Conservation (phyloP, 92 coral and sea anemone genomes). For the Heliopora coerulea region DNA sequence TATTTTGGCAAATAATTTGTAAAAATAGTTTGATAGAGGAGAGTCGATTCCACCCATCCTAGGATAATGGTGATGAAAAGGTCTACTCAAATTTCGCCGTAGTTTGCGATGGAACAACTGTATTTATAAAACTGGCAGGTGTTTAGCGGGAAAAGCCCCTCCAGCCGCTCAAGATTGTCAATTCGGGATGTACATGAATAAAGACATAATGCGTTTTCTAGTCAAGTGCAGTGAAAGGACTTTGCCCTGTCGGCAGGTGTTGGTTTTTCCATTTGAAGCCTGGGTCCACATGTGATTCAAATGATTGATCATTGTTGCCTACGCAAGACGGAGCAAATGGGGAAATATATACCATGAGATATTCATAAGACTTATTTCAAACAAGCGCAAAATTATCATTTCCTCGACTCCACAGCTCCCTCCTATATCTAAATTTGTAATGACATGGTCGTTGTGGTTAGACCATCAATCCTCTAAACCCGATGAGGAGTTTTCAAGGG, state of each 20-base stretch:
- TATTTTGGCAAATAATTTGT: no score
- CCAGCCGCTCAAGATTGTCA: no score
- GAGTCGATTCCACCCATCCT: background rate
- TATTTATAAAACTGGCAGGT: background rate
- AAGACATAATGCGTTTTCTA: background rate
- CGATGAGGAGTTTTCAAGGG: background rate
- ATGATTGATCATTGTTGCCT: background rate
- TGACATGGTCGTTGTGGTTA: conserved; percentile 1
- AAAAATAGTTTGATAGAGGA: background rate
- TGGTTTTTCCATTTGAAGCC: background rate
- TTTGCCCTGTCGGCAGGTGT: background rate
- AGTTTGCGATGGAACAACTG: background rate
- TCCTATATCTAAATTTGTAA: background rate
- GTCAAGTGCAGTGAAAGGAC: background rate
- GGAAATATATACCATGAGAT: background rate
- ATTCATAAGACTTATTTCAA: background rate
- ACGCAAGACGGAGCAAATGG: conserved; percentile 1
- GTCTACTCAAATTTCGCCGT: background rate
- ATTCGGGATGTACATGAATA: background rate
- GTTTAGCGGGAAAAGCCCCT: background rate
- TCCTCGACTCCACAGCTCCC: background rate
- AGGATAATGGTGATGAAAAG: background rate
- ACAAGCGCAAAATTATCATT: background rate
- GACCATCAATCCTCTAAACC: background rate
- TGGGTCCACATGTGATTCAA: background rate